Percentiles rank a stretch among this genome's conserved stretches.
Evolutionary conservation across 2,888 invertebrate genomes (phyloP).

Genomic region (Ceramica pisi): DNA sequence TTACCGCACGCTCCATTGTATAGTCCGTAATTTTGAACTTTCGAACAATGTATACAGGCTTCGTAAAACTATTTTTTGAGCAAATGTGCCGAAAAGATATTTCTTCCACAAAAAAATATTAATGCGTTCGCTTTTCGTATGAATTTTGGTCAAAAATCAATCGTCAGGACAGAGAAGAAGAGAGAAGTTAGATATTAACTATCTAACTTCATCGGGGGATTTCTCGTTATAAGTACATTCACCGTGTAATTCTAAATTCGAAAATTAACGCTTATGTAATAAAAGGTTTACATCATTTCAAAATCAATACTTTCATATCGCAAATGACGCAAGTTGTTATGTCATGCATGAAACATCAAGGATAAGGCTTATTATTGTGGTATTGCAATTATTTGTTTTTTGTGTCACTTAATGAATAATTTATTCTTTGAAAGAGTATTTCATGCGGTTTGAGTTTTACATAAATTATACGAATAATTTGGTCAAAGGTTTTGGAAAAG

Average conservation of each 20-base stretch:
- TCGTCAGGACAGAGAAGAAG: not conserved
- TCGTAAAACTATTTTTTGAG: too few species aligned
- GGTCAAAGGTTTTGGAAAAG: not conserved
- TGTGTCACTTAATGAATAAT: not conserved
- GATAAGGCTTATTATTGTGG: constrained; percentile 3
- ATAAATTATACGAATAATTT: not conserved
- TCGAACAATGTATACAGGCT: too few species aligned
- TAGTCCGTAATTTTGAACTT: too few species aligned
- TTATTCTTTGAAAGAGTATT: constrained; percentile 14
- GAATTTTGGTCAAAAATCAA: not conserved
- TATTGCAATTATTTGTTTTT: not conserved
- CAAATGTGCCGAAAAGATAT: too few species aligned
- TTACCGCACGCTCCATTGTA: too few species aligned
- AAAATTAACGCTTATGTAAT: not conserved
- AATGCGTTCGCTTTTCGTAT: not conserved
- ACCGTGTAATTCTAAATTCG: constrained; percentile 14
- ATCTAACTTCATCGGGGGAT: too few species aligned
- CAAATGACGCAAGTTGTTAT: constrained; percentile 38
- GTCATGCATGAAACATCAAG: constrained; percentile 39
- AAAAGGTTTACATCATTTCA: constrained; percentile 32
- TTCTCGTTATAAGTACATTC: not conserved
- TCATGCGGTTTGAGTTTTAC: not conserved
- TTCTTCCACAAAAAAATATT: not conserved
- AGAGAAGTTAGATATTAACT: not conserved
- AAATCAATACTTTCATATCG: constrained; percentile 39